phyloP scores from a whole-genome alignment of 2,113 vertebrate genomes.

The Ceratotherium simum region DNA sequence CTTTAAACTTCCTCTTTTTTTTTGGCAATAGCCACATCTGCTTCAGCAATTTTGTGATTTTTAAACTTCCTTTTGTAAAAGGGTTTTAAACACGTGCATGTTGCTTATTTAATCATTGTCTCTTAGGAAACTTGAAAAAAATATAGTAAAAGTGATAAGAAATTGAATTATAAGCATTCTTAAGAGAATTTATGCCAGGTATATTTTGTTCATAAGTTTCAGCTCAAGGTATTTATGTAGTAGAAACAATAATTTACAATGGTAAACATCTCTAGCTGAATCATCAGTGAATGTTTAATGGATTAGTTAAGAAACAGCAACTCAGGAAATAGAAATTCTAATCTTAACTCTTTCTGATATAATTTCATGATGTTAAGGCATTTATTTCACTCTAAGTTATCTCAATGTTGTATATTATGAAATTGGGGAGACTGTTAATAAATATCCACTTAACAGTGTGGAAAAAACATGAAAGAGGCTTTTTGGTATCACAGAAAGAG shows the following conservation, averaged over 20 bases:
- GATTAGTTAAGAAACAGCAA: slow-evolving; percentile 57
- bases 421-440: slow-evolving; percentile 43
- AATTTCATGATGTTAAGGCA: slow-evolving; percentile 34
- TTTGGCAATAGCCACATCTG: slow-evolving; percentile 44
- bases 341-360: slow-evolving; percentile 38
- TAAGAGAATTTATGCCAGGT: not conserved
- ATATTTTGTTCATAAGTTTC: slow-evolving; percentile 35
- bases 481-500: not conserved
- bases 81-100: slow-evolving; percentile 10
- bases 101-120: not conserved
- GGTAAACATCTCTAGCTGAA: slow-evolving; percentile 4
- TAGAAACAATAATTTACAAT: slow-evolving; percentile 5
- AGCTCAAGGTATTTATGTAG: slow-evolving; percentile 39
- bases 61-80: slow-evolving; percentile 68
- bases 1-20: slow-evolving; percentile 42
- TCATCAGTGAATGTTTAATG: slow-evolving; percentile 30
- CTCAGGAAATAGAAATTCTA: slow-evolving; percentile 52
- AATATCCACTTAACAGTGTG: not conserved
- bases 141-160: not conserved
- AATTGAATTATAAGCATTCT: slow-evolving; percentile 16
- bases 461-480: slow-evolving; percentile 27
- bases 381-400: slow-evolving; percentile 39
- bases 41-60: slow-evolving; percentile 66
- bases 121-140: slow-evolving; percentile 15
- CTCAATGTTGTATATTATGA: not conserved